Percentiles rank a stretch among this genome's conserved stretches.
Conservation (phyloP, 2,797 vertebrate species). For the Periparus ater region DNA sequence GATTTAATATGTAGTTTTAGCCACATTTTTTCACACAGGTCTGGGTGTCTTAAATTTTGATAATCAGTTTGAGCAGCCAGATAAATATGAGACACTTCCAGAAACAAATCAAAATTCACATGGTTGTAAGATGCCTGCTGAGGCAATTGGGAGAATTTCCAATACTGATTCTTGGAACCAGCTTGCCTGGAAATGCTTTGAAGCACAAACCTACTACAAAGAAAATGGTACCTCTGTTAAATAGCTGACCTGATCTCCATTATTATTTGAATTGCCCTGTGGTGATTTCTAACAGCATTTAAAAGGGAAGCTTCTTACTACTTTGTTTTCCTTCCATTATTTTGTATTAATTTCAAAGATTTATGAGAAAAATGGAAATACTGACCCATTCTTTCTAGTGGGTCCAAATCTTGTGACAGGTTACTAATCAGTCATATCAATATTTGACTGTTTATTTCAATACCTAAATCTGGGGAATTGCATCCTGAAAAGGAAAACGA, state of each 20-base stretch:
- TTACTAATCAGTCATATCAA: background rate
- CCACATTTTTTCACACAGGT: background rate
- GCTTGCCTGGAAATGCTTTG: background rate
- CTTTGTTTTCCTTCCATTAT: background rate
- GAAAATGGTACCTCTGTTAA: background rate
- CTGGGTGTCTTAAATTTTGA: background rate
- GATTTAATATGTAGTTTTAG: background rate
- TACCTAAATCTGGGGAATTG: background rate
- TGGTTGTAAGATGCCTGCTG: background rate
- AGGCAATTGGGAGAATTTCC: slow-evolving; percentile 19
- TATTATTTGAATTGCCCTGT: background rate
- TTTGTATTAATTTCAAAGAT: background rate
- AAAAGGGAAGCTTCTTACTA: background rate
- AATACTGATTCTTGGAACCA: background rate
- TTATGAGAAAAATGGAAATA: background rate
- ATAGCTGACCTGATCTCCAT: background rate
- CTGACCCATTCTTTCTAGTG: background rate
- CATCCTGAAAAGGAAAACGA: background rate
- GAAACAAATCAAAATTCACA: background rate
- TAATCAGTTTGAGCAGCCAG: background rate
- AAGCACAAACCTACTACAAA: background rate
- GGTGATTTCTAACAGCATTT: background rate
- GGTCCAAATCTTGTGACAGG: background rate
- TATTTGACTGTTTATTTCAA: background rate
- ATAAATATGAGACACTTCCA: background rate